Evolutionary conservation across 2,113 vertebrate genomes (phyloP), one percentile per base, ranked within the genome.

Genomic region (Protomyctophum bolini): DNA sequence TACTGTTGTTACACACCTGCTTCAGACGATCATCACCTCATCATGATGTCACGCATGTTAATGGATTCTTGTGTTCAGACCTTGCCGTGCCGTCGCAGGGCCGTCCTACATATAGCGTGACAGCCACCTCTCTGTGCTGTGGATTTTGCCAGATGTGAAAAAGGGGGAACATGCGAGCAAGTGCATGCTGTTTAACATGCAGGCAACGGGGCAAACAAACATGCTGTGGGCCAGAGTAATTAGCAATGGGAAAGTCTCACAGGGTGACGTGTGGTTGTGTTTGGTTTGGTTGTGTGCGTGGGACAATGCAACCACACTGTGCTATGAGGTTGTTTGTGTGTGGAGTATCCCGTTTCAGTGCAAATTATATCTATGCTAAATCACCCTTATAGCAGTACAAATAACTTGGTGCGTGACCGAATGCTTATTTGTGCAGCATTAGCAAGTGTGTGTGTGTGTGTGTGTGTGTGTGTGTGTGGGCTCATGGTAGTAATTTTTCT

Each of bases 71-170:
- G 11, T 74, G 29, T 57, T 48, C 29, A 66, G 73, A 57, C 61
- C 47, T 65, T 33, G 2, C 8, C 29, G 66, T 21, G 41, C 10
- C 55, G 68, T 70, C 33, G 71, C 62, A 68, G 54, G 7, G 5
- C 48, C 72, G 65, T 72, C 75, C 65, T 21, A 21, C 58, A 10
- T 29, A 12, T 29, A 12, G 47, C 51, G 15, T 70, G 54, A 76
- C 71, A 68, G 56, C 58, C 46, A 76, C 54, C 45, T 21, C 45
- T 21, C 67, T 52, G 52, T 50, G 49, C n/a, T 10, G 7, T 46
- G 21, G 55, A 58, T 54, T 60, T n/a, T 57, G 48, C 21, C 70
- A 70, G 55, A 71, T 66, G 68, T 79, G 52, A 41, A 49, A 41
- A 51, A 14, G 51, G 9, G 9, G 67, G 52, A 47, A 15, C 46